Percentiles rank a stretch among this genome's conserved stretches.
Conservation (phyloP, 2,113 vertebrate genomes). For the Taxidea taxus region DNA sequence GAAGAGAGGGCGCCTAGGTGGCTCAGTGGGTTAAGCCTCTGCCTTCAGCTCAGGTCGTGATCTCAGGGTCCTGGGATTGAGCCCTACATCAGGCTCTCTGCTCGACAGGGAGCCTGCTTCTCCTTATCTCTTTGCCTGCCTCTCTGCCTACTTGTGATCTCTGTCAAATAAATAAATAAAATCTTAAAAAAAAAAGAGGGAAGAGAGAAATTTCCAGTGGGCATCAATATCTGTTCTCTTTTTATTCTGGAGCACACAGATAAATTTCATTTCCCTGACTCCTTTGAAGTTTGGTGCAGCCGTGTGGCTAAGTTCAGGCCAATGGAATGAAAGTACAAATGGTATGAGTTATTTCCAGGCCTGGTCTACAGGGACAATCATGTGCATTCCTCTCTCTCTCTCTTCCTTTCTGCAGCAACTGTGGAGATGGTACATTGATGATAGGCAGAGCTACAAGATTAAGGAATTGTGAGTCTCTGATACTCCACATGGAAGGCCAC, state of each 20-base stretch:
- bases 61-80: too few species aligned
- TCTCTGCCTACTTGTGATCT: too few species aligned
- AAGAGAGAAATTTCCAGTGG: not conserved
- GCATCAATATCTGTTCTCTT: not conserved
- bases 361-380: not conserved
- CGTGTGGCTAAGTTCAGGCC: not conserved
- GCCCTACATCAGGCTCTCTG: too few species aligned
- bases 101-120: too few species aligned
- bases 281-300: not conserved
- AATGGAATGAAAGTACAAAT: not conserved
- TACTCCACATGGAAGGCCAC: not conserved
- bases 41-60: too few species aligned
- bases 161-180: too few species aligned
- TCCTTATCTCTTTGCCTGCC: too few species aligned
- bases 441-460: not conserved
- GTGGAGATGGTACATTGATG: not conserved
- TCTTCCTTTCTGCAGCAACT: not conserved
- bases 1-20: too few species aligned
- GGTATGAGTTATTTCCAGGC: not conserved
- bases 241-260: not conserved
- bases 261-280: not conserved
- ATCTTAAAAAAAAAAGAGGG: not conserved
- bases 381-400: not conserved
- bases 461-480: not conserved
- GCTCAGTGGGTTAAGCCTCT: too few species aligned